Conservation (phyloP, 1,140 invertebrate genomes). For the Nilaparvata lugens region DNA sequence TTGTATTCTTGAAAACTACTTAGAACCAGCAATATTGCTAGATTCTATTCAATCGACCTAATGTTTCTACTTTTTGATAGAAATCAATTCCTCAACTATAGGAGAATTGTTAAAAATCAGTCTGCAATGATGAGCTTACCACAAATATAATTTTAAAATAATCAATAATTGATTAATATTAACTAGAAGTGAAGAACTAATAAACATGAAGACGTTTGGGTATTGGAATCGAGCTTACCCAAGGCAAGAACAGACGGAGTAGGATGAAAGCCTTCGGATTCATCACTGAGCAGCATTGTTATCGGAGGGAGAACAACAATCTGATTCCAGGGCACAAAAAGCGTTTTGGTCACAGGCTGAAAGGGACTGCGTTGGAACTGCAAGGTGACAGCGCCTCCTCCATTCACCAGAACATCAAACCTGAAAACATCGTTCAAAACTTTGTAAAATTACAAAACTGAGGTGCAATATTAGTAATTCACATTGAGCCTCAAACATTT, state of each 20-base stretch:
- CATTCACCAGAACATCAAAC: constrained; percentile 98
- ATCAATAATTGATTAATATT: too few relatives aligned
- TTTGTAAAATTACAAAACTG: not conserved
- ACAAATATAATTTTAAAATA: too few relatives aligned
- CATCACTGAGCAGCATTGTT: constrained; percentile 73
- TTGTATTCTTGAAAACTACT: too few relatives aligned
- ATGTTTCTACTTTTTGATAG: too few relatives aligned
- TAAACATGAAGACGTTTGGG: too few relatives aligned
- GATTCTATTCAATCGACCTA: too few relatives aligned
- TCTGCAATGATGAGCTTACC: too few relatives aligned
- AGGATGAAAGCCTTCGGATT: constrained; percentile 33
- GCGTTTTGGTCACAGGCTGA: constrained; percentile 71
- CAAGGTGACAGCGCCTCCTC: constrained; percentile 93
- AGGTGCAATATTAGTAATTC: not conserved
- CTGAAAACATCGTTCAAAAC: constrained; percentile 41
- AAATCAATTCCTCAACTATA: too few relatives aligned
- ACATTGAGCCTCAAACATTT: not conserved
- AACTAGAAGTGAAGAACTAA: too few relatives aligned
- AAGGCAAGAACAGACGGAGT: constrained; percentile 18
- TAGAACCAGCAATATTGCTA: too few relatives aligned
- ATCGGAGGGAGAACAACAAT: constrained; percentile 84
- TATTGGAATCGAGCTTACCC: constrained; percentile 10
- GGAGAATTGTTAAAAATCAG: too few relatives aligned
- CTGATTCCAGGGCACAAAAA: constrained; percentile 92
- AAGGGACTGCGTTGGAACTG: constrained; percentile 93